Conservation (phyloP, 1,140 invertebrate species). For the Zaprionus davidi region DNA sequence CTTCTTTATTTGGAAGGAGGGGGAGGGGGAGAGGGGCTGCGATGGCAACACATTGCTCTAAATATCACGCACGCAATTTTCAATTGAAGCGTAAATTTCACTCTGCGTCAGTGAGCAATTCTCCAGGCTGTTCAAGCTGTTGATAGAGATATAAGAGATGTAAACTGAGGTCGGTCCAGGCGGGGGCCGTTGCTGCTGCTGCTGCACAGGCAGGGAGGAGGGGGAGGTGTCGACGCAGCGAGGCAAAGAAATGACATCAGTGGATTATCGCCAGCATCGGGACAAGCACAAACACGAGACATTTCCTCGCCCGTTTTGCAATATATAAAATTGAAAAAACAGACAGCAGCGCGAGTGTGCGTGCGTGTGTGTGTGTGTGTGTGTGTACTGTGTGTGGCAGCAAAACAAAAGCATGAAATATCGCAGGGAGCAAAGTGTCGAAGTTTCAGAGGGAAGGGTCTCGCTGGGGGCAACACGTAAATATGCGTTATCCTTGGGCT, state of each 20-base stretch:
- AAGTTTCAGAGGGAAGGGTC: constrained; percentile 36
- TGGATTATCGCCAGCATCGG: constrained; percentile 78
- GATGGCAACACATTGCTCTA: constrained; percentile 80
- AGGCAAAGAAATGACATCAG: constrained; percentile 77
- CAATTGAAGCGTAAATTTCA: constrained; percentile 79
- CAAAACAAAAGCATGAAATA: constrained; percentile 80
- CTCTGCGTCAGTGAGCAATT: constrained; percentile 75
- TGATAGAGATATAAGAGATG: constrained; percentile 76
- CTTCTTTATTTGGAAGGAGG: background rate
- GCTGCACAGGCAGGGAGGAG: background rate
- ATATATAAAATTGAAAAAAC: constrained; percentile 75
- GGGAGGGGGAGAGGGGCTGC: constrained; percentile 21
- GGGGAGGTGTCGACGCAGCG: constrained; percentile 56
- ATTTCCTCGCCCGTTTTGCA: constrained; percentile 64
- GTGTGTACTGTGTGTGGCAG: constrained; percentile 39
- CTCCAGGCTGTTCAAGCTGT: constrained; percentile 64
- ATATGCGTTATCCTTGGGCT: constrained; percentile 76
- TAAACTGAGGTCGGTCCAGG: constrained; percentile 38
- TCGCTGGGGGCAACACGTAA: constrained; percentile 57
- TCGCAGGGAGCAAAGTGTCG: constrained; percentile 64
- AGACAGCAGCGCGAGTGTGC: constrained; percentile 35
- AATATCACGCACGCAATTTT: constrained; percentile 75
- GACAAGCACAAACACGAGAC: constrained; percentile 68
- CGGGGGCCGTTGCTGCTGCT: background rate
- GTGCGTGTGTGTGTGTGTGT: constrained; percentile 34